Base-by-base conservation (phyloP, 2,888 invertebrate species). In the Petrolisthes manimaculis region DNA sequence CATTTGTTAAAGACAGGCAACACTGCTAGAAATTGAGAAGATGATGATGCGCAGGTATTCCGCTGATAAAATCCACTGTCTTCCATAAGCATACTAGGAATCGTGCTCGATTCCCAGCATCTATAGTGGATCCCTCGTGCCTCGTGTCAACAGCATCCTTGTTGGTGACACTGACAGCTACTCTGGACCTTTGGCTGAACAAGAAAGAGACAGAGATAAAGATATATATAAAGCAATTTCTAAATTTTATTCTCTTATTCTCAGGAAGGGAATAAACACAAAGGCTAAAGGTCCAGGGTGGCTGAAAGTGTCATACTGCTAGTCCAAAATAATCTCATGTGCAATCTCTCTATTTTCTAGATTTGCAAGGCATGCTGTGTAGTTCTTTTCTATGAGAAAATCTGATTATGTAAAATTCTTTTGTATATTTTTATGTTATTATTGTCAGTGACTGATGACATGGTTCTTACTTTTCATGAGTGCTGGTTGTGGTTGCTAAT, bases 331-430 rank as follows among this genome's bases (percentile, higher is more conserved):
- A 84, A 84, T 88, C 74, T 88, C 84, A 84, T 84, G 88, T 88
- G 88, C 88, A 88, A 88, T 88, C 88, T 86, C 77, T 88, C 84
- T 88, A 88, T 88, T 84, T 88, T 88, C 88, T 88, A 88, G 88
- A 88, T 84, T 84, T 88, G 74, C 88, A 88, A 84, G 88, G 88
- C 88, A 88, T 81, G 88, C 84, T 69, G 83, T 87, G 83, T 83
- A 83, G 79, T 79, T 83, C 83, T 87, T 24, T 87, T 53, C 51
- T 86, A 74, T 74, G 24, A 61, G 6, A n/a, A 71, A 71, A n/a
- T 71, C 14, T n/a, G 71, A n/a, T n/a, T n/a, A 71, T n/a, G 71
- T 55, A 67, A 75, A 75, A 24, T 84, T 84, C 84, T 75, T n/a
- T 75, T 80, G 79, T 79, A 71, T 56, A 71, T 74, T 61, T 84